Conservation (phyloP, 2,888 invertebrate species). For the Chymomyza amoena region DNA sequence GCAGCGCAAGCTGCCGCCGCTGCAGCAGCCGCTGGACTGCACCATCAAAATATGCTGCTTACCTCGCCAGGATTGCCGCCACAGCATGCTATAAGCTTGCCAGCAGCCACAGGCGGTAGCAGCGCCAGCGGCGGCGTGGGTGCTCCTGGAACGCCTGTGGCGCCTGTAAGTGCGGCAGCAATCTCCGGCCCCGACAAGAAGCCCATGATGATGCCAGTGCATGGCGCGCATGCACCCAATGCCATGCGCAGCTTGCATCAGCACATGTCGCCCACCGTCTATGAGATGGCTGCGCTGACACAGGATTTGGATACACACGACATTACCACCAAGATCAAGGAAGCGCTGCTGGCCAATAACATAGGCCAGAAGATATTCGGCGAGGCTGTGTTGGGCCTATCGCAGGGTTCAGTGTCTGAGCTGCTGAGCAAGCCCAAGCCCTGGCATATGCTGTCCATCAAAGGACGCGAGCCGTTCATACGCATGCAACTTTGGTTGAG, state of each 20-base stretch:
- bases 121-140: constrained; percentile 31
- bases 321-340: constrained; percentile 97
- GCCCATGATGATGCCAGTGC: constrained; percentile 82
- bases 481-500: constrained; percentile 98
- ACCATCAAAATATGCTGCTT: constrained; percentile 82
- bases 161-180: neutral
- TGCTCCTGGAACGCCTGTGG: constrained; percentile 11
- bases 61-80: constrained; percentile 89
- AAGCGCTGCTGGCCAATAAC: constrained; percentile 96
- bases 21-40: constrained; percentile 72
- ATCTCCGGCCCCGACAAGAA: constrained; percentile 75
- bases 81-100: constrained; percentile 85
- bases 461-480: constrained; percentile 97
- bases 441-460: constrained; percentile 99
- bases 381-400: constrained; percentile 96
- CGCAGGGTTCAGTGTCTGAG: constrained; percentile 98
- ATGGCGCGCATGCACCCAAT: constrained; percentile 84
- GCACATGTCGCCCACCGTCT: constrained; percentile 95
- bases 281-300: constrained; percentile 97
- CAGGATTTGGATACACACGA: constrained; percentile 97
- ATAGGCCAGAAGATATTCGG: constrained; percentile 99
- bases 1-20: constrained; percentile 73
- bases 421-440: constrained; percentile 98
- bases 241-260: constrained; percentile 88
- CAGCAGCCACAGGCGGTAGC: constrained; percentile 79